phyloP scores from a whole-genome alignment of 2,113 vertebrate genomes.

The Alouatta palliata region DNA sequence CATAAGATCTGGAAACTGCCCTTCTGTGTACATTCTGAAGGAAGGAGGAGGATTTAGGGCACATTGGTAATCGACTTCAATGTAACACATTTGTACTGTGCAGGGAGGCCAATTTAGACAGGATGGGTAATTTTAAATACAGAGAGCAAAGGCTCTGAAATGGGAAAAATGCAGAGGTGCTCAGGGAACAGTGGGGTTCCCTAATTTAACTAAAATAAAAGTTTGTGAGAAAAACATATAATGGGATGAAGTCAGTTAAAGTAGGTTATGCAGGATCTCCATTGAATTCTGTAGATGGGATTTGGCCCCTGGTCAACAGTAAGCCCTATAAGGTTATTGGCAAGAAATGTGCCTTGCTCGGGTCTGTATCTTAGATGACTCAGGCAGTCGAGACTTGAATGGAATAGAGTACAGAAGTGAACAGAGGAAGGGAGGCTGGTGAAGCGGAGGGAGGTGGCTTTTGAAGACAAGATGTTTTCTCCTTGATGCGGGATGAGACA shows the following conservation, averaged over 20 bases:
- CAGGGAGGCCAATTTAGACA: background rate
- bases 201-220: background rate
- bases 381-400: no score
- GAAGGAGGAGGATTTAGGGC: background rate
- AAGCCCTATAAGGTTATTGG: background rate
- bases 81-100: no score
- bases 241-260: background rate
- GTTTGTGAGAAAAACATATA: background rate
- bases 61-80: background rate
- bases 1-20: background rate
- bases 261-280: background rate
- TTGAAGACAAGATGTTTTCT: background rate
- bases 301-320: background rate
- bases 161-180: background rate
- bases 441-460: background rate
- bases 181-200: background rate
- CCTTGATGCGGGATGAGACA: background rate
- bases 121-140: background rate
- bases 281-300: background rate
- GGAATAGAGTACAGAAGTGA: background rate
- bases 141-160: background rate
- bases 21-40: background rate
- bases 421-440: no score
- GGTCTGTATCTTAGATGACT: background rate
- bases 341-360: background rate